A percentile compares a stretch with the other conserved stretches of the same genome.
Evolutionary conservation across 2,888 invertebrate genomes (phyloP).

Genomic region (Rhyacophila evoluta): DNA sequence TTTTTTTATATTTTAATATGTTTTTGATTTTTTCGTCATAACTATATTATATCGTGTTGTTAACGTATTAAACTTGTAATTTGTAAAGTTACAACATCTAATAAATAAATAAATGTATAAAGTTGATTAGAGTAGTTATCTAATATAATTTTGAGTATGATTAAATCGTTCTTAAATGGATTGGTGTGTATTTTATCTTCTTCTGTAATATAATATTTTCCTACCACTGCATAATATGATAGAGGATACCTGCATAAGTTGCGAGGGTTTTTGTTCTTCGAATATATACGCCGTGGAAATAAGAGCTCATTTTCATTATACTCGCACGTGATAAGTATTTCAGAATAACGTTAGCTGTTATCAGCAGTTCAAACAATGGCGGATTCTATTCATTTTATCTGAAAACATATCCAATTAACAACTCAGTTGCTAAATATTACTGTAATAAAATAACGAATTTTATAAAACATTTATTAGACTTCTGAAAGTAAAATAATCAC

Average conservation of each 20-base stretch:
- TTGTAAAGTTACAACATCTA: no score
- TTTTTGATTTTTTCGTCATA: no score
- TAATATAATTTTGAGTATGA: no score
- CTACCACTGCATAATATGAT: not conserved
- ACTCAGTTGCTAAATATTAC: not conserved
- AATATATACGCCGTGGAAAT: not conserved
- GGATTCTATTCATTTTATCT: not conserved
- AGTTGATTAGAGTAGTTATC: no score
- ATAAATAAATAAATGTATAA: no score
- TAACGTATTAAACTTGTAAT: no score
- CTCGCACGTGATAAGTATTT: not conserved
- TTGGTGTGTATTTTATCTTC: no score
- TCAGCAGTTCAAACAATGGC: not conserved
- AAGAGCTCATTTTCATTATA: constrained; percentile 10
- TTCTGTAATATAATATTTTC: not conserved
- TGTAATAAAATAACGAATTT: not conserved
- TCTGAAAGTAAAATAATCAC: no score
- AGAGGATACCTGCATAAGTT: not conserved
- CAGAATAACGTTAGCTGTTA: not conserved
- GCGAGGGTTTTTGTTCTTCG: not conserved
- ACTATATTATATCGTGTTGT: no score
- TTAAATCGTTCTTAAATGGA: no score
- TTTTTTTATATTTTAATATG: no score
- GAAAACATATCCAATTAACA: not conserved
- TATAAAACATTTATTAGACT: not conserved